Base-by-base conservation (phyloP, 1,140 invertebrate species). In the Theocolax elegans region DNA sequence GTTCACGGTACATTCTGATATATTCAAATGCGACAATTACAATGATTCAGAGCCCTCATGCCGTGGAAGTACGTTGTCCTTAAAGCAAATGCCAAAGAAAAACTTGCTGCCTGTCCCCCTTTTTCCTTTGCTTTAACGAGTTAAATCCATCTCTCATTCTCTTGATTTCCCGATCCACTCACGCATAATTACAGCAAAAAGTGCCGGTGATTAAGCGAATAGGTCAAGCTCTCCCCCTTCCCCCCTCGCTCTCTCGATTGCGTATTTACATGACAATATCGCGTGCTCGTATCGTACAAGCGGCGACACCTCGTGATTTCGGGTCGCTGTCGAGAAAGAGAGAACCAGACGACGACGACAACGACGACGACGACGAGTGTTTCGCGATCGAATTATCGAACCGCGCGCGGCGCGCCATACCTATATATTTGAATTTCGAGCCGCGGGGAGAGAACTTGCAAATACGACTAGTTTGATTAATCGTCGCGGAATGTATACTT, bases 261-360 rank as follows among this genome's bases (percentile, higher is more conserved):
- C 40, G 13, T 59, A 62, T 69, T 62, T 62, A 69, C 58, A 68
- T 60, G 56, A 53, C 44, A 68, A 68, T 68, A 53, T 68, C 56
- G 66, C 56, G 44, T 51, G 46, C 15, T n/a, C n/a, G 17, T 58
- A 31, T 40, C 53, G 13, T 19, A 35, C 25, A 25, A 31, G 23
- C 49, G 29, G 35, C 54, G 31, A 54, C 27, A 67, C 7, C 25
- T 67, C 21, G 19, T 23, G 64, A 58, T 46, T 56, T 42, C 40
- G 25, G 35, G 44, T 31, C 49, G 23, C 15, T 8, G 53, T 1
- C 6, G 6, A 13, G 3, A 67, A 23, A n/a, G 49, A 35, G 17
- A n/a, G 13, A 58, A n/a, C 7, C 40, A 56, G 31, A 21, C 6
- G 21, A 15, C 48, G 23, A 27, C 46, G 12, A 9, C n/a, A 21